Percentiles rank a stretch among this genome's conserved stretches.
These are phyloP conservation scores for Agrochola lychnidis DNA, from an alignment of 2,888 invertebrate genomes.

Conservation along the genomic window DNA sequence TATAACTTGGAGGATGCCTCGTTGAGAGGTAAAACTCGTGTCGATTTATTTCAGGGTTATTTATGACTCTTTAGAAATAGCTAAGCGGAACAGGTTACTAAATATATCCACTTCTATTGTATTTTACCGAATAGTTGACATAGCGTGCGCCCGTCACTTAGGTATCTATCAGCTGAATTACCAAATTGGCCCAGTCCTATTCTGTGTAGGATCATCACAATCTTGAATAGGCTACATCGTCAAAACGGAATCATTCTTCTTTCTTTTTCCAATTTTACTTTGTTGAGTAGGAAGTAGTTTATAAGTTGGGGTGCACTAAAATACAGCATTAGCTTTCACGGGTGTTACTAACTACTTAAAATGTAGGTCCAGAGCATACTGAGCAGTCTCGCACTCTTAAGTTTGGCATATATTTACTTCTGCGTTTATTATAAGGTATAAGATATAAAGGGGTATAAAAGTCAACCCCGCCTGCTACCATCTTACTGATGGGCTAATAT, in stretches of 20 bases:
- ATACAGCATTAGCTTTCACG: neutral
- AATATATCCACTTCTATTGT: no score
- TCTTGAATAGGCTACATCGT: neutral
- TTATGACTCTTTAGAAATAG: no score
- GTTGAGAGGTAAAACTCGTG: no score
- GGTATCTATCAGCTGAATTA: conserved; percentile 13
- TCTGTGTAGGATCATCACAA: neutral
- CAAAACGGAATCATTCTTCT: neutral
- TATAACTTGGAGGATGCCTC: no score
- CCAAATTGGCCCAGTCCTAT: conserved; percentile 20
- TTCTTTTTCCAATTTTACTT: neutral
- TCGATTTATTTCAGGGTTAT: no score
- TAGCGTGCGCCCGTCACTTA: conserved; percentile 20
- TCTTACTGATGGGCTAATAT: neutral
- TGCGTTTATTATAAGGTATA: no score
- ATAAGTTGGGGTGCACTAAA: neutral
- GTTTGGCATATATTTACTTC: no score
- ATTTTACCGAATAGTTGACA: conserved; percentile 3
- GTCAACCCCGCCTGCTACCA: no score
- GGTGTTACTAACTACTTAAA: neutral
- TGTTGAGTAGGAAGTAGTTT: neutral
- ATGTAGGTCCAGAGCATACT: neutral
- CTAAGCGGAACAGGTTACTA: no score
- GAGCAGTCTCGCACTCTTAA: neutral
- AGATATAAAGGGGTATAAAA: no score